Conservation (phyloP, 2,888 invertebrate species). For the Meloe dianella region DNA sequence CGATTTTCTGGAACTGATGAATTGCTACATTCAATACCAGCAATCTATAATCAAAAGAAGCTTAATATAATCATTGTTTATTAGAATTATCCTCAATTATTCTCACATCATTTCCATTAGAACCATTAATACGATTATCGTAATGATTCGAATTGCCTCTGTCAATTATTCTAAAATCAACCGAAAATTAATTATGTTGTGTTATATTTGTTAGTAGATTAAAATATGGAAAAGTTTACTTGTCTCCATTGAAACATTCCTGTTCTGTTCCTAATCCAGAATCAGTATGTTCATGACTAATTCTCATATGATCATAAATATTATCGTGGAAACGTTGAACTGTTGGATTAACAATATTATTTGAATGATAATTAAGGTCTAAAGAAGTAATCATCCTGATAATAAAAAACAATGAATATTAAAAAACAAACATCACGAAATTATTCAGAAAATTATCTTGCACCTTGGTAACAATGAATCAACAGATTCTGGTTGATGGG, state of each 20-base stretch:
- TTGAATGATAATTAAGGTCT: conserved; percentile 28
- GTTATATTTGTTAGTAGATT: not conserved
- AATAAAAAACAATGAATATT: conserved; percentile 12
- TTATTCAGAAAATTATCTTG: not conserved
- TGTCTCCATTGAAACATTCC: conserved; percentile 61
- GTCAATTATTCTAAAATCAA: conserved; percentile 18
- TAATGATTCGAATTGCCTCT: conserved; percentile 15
- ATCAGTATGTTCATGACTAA: conserved; percentile 78
- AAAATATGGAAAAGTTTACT: conserved; percentile 16
- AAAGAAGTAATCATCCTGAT: conserved; percentile 46
- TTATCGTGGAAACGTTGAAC: conserved; percentile 40
- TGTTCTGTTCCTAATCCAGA: conserved; percentile 79
- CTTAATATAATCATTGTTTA: not conserved
- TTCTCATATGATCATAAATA: conserved; percentile 54
- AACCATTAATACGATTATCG: conserved; percentile 16
- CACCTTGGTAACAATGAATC: conserved; percentile 40
- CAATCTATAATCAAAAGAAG: conserved; percentile 10
- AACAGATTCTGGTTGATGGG: not conserved
- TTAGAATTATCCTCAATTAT: conserved; percentile 19
- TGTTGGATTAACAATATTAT: conserved; percentile 19
- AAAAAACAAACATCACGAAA: too few species aligned
- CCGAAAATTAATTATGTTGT: not conserved
- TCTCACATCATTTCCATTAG: conserved; percentile 19
- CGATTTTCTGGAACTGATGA: not conserved
- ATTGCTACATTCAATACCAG: not conserved